Percentiles rank a stretch among this genome's conserved stretches.
These are phyloP conservation scores for Elmis aenea DNA, from an alignment of 2,888 invertebrate genomes.

Conservation along the genomic window DNA sequence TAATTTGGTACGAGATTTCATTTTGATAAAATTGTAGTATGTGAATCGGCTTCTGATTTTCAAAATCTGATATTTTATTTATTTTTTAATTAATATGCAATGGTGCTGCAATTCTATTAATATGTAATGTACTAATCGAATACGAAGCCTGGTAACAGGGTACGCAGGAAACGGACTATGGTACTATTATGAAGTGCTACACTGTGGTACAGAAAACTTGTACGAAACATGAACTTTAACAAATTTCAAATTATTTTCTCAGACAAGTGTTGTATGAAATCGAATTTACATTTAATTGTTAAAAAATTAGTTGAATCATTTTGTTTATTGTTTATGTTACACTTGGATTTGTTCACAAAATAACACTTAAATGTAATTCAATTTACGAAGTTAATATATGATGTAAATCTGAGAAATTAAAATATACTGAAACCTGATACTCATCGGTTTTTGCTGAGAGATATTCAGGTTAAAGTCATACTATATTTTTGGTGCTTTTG, in stretches of 20 bases:
- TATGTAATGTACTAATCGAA: conserved; percentile 9
- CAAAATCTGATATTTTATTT: conserved; percentile 6
- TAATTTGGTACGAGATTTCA: conserved; percentile 29
- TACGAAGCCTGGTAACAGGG: conserved; percentile 14
- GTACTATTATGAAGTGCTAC: too few relatives aligned
- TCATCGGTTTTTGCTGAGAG: conserved; percentile 10
- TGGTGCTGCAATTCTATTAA: conserved; percentile 11
- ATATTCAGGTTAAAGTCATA: conserved; percentile 16
- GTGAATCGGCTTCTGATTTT: conserved; percentile 1
- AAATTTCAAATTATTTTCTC: too few relatives aligned
- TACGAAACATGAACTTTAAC: too few relatives aligned
- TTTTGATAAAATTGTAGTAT: conserved; percentile 2
- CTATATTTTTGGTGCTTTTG: conserved; percentile 26
- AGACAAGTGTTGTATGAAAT: too few relatives aligned
- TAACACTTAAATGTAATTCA: too few relatives aligned
- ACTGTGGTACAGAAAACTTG: too few relatives aligned
- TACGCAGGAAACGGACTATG: conserved; percentile 10
- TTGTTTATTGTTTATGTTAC: too few relatives aligned
- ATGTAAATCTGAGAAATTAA: conserved; percentile 17
- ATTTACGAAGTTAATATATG: conserved; percentile 6
- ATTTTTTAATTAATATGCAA: conserved; percentile 9
- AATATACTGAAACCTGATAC: conserved; percentile 13
- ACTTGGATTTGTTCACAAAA: too few relatives aligned
- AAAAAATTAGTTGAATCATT: too few relatives aligned
- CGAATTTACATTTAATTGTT: too few relatives aligned